Evolutionary conservation across 2,797 vertebrate genomes (phyloP), one percentile per base, ranked within the genome.

Genomic region (Galaxias olidus): DNA sequence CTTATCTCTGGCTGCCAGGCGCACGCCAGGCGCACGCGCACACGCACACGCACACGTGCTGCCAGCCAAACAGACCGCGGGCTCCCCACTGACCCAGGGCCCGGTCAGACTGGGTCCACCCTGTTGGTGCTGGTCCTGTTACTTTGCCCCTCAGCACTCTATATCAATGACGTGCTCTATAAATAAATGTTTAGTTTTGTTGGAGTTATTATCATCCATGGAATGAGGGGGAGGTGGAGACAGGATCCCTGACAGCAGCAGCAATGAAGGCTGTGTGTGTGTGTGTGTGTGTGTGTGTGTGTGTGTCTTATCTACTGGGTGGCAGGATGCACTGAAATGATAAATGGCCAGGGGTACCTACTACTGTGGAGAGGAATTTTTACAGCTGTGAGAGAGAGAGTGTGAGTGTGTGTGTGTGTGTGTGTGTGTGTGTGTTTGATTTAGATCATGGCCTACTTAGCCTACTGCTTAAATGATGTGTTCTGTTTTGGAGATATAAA

Each of bases 131-230:
- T 6, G 30, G 30, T 30, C 30, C 30, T 30, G 30, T 30, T 30
- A 6, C 30, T 30, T 30, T 30, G 30, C 6, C 30, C 2, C 30
- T 30, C 30, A 2, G 30, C 6, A 2, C 30, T 30, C 3, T 30
- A 6, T 6, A 6, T 30, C 30, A 30, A 30, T 30, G 6, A 30
- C 30, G 30, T 6, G 30, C 30, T 30, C 30, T 30, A 30, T 2
- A 30, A 30, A 30, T 30, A 48, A 46, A 10, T 60, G 80, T 48
- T 42, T 41, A n/a, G 65, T 47, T 47, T 47, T 10, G 9, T 47
- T 47, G 19, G 53, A 44, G 57, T 55, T 64, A 10, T 10, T 68
- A 69, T 8, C 10, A 62, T 66, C 57, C 75, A 77, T 80, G 66
- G 65, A 66, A 10, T 19, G 58, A 69, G 62, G 56, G 51, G 49